Conservation (phyloP, 1,140 invertebrate species). For the Aplysia californica region DNA sequence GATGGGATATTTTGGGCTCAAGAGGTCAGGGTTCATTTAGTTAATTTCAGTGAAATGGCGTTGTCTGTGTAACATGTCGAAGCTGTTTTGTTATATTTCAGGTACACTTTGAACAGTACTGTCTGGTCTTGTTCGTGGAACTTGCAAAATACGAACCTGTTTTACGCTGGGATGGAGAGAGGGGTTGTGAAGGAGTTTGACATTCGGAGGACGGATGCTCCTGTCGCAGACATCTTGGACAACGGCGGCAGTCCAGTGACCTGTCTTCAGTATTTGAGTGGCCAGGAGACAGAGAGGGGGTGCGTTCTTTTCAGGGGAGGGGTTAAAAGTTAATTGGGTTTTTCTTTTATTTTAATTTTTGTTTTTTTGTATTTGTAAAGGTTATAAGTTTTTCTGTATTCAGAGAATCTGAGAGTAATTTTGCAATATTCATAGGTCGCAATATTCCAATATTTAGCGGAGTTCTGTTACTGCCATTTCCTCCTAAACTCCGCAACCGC, state of each 20-base stretch:
- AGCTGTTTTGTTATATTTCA: background rate
- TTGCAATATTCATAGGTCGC: too few relatives aligned
- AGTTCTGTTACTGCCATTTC: too few relatives aligned
- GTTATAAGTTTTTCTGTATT: too few relatives aligned
- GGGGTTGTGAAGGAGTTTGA: slow-evolving; percentile 27
- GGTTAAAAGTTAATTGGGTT: background rate
- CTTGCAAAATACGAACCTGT: slow-evolving; percentile 8
- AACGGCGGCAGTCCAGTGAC: slow-evolving; percentile 6
- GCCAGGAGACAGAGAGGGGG: background rate
- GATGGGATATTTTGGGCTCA: too few relatives aligned
- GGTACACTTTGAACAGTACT: slow-evolving; percentile 5
- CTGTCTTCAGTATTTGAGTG: slow-evolving; percentile 15
- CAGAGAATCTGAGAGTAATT: too few relatives aligned
- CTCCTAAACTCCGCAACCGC: too few relatives aligned
- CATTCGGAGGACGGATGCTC: slow-evolving; percentile 11
- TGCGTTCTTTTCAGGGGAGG: background rate
- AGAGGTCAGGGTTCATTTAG: too few relatives aligned
- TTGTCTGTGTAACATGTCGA: too few relatives aligned
- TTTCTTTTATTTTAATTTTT: too few relatives aligned
- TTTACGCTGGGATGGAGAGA: slow-evolving; percentile 24
- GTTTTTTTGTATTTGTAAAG: too few relatives aligned
- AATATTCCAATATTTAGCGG: too few relatives aligned
- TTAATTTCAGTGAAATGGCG: too few relatives aligned
- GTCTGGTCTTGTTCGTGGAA: slow-evolving; percentile 26
- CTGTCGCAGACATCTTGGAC: slow-evolving; percentile 16